These are phyloP conservation scores for Neosilurus mollespiculum DNA, from an alignment of 2,797 vertebrate genomes.

Conservation along the genomic window DNA sequence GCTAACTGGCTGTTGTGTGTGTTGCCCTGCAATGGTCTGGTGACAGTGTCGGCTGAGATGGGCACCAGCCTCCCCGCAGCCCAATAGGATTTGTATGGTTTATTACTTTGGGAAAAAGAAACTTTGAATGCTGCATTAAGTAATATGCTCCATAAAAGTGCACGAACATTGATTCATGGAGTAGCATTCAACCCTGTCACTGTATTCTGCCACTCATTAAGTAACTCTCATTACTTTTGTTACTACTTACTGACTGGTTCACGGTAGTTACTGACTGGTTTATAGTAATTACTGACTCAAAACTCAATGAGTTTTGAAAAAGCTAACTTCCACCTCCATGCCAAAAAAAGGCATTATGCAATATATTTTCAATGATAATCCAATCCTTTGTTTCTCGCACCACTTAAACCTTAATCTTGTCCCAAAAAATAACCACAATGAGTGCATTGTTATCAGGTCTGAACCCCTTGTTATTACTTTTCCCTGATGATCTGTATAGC, in stretches of 20 bases:
- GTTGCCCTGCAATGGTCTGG: too few species aligned
- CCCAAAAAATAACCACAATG: slow-evolving; percentile 38
- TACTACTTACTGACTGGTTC: background rate
- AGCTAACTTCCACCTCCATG: background rate
- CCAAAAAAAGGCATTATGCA: background rate
- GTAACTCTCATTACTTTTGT: background rate
- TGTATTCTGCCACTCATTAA: too few species aligned
- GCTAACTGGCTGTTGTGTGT: too few species aligned
- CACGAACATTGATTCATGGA: background rate
- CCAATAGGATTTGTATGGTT: too few species aligned
- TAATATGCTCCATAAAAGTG: background rate
- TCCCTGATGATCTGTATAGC: slow-evolving; percentile 43
- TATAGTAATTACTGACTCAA: background rate
- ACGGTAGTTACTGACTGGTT: background rate
- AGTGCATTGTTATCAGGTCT: slow-evolving; percentile 36
- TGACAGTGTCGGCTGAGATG: too few species aligned
- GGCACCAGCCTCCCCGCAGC: too few species aligned
- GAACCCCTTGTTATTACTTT: slow-evolving; percentile 47
- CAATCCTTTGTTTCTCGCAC: background rate
- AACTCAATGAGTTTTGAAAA: too few species aligned
- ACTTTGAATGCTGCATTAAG: background rate
- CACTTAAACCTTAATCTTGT: background rate
- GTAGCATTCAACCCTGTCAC: background rate
- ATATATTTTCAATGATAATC: background rate
- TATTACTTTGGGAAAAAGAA: background rate